These are phyloP conservation scores for Malurus melanocephalus DNA, from an alignment of 2,113 vertebrate genomes.

Conservation along the genomic window DNA sequence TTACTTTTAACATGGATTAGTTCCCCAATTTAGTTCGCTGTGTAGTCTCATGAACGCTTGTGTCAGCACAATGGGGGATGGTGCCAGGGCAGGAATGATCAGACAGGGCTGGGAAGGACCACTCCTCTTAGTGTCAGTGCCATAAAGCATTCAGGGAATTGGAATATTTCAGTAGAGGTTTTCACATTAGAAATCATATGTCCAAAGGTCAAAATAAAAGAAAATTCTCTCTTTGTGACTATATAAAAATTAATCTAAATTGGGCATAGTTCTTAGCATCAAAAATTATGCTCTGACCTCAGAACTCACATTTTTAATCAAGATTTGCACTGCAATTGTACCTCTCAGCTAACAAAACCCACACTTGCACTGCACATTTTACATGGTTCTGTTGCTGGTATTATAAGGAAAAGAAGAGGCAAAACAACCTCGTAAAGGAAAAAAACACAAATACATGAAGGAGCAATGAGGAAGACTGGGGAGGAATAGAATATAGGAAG, in stretches of 20 bases:
- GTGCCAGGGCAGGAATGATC: not conserved
- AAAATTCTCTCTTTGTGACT: not conserved
- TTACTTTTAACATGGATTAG: constrained; percentile 29
- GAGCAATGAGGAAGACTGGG: not conserved
- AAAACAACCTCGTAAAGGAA: not conserved
- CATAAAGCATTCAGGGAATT: not conserved
- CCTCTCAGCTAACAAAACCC: not conserved
- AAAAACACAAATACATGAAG: not conserved
- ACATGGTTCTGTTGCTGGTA: not conserved
- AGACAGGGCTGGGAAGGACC: not conserved
- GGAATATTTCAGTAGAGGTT: not conserved
- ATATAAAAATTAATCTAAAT: not conserved
- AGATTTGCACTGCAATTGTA: not conserved
- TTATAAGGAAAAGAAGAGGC: not conserved
- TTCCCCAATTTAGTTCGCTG: constrained; percentile 7
- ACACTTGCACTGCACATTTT: not conserved
- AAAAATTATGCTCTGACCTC: not conserved
- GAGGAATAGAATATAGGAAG: rapidly evolving
- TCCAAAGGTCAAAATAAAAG: not conserved
- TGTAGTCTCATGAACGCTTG: not conserved
- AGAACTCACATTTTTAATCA: not conserved
- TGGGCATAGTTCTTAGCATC: not conserved
- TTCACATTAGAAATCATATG: not conserved
- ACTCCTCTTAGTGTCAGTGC: not conserved
- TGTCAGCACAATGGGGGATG: constrained; percentile 15